Conservation (phyloP, 2,888 invertebrate species). For the Rhamnusium bicolor region DNA sequence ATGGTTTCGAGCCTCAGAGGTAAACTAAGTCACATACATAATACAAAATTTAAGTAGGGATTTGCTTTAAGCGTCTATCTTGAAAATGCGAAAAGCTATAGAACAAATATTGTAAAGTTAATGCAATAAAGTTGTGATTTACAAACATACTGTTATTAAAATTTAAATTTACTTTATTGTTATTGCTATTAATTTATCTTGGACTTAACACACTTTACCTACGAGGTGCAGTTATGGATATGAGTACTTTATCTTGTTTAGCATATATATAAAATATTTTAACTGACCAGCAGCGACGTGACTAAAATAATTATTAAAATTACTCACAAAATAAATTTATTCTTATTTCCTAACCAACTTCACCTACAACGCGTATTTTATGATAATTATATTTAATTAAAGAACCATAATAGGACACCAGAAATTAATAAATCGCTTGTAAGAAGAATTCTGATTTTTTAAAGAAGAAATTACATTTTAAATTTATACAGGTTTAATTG, state of each 20-base stretch:
- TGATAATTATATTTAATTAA: neutral
- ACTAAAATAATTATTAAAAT: constrained; percentile 12
- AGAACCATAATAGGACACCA: neutral
- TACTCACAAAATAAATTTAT: neutral
- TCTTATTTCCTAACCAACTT: constrained; percentile 6
- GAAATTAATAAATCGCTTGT: constrained; percentile 5
- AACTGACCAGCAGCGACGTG: neutral
- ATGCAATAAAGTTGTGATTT: too few species aligned
- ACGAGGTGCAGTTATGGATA: neutral
- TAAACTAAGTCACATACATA: too few species aligned
- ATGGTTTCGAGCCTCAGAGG: too few species aligned
- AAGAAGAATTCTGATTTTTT: constrained; percentile 9
- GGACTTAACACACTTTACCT: too few species aligned
- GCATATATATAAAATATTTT: neutral
- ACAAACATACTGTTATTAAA: too few species aligned
- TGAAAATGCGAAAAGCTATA: too few species aligned
- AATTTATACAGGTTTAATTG: neutral
- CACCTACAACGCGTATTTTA: constrained; percentile 1
- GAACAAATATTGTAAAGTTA: too few species aligned
- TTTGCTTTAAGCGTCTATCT: too few species aligned
- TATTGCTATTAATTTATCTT: too few species aligned
- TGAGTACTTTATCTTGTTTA: neutral
- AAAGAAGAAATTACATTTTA: neutral
- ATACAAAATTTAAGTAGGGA: too few species aligned
- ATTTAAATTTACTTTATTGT: too few species aligned